Evolutionary conservation across 2,888 invertebrate genomes (phyloP).

Genomic region (Sphaerophoria taeniata): DNA sequence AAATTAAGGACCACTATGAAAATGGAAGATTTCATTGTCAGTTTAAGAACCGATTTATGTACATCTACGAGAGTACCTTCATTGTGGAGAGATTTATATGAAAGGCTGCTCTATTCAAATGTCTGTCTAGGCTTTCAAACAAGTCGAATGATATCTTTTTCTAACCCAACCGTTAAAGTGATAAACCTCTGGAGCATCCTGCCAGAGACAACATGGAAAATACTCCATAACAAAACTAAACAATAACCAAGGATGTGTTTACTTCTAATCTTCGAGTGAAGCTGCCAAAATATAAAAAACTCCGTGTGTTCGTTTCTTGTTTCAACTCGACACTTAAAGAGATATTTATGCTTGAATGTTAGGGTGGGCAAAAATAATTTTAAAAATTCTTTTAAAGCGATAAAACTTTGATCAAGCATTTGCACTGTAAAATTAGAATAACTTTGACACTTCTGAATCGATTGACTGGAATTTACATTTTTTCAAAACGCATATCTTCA

Average conservation of each 20-base stretch:
- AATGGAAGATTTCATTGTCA: too few relatives aligned
- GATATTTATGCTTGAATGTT: background rate
- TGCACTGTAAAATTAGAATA: too few relatives aligned
- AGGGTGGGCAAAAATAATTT: background rate
- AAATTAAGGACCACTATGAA: too few relatives aligned
- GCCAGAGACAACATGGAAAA: background rate
- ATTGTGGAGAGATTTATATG: background rate
- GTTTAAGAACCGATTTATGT: background rate
- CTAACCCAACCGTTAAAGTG: constrained; percentile 27
- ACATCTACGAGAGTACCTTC: background rate
- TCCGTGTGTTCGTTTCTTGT: background rate
- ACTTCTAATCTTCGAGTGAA: constrained; percentile 33
- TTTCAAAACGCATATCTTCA: too few relatives aligned
- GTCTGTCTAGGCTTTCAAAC: background rate
- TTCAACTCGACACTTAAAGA: too few relatives aligned
- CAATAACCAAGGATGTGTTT: constrained; percentile 28
- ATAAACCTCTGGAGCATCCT: constrained; percentile 25
- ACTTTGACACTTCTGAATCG: too few relatives aligned
- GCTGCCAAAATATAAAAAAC: constrained; percentile 10
- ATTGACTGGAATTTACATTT: too few relatives aligned
- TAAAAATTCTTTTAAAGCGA: too few relatives aligned
- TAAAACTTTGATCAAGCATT: too few relatives aligned
- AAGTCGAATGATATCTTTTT: constrained; percentile 9
- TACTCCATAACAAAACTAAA: constrained; percentile 13
- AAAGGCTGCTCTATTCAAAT: background rate